Conservation (phyloP, 2,113 vertebrate species). For the Tachuris rubrigastra region DNA sequence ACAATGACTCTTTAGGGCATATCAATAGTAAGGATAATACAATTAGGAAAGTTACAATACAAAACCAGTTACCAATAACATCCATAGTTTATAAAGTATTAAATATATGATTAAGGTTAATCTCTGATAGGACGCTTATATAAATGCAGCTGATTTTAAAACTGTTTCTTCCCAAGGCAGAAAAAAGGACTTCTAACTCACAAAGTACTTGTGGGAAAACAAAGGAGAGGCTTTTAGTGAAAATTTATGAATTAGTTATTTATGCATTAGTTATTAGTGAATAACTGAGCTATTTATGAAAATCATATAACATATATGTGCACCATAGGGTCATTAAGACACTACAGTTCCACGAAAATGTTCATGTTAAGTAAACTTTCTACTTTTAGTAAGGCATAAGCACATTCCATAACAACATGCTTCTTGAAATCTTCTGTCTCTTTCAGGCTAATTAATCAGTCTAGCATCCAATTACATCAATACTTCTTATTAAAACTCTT, state of each 20-base stretch:
- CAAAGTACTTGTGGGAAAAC: not conserved
- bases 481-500: not conserved
- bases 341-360: not conserved
- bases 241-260: not conserved
- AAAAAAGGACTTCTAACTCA: not conserved
- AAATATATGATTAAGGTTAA: not conserved
- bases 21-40: not conserved
- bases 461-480: not conserved
- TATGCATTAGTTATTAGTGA: not conserved
- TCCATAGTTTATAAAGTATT: not conserved
- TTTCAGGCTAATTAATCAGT: not conserved
- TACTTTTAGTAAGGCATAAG: not conserved
- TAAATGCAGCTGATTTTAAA: not conserved
- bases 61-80: not conserved
- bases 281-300: not conserved
- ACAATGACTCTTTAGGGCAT: not conserved
- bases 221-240: not conserved
- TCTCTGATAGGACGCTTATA: not conserved
- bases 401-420: fast-evolving
- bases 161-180: not conserved
- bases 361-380: not conserved
- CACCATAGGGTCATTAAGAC: not conserved
- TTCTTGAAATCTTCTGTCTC: not conserved
- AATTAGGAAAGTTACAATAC: not conserved
- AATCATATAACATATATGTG: not conserved